Conservation (phyloP, 2,113 vertebrate genomes). For the Alouatta palliata region DNA sequence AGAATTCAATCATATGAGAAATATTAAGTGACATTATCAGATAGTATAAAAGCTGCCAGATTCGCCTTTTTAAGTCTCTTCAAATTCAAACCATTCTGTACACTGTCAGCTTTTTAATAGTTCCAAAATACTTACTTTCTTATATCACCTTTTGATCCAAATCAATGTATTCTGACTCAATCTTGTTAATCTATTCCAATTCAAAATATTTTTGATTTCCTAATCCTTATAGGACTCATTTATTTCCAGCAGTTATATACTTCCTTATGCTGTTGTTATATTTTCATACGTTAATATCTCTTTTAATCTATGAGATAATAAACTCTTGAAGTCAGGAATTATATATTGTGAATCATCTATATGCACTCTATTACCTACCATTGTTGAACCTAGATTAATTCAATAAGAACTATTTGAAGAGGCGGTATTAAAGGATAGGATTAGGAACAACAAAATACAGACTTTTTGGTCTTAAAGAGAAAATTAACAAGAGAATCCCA, state of each 20-base stretch:
- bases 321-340: background rate
- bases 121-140: background rate
- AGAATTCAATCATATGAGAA: conserved; percentile 10
- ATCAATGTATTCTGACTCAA: background rate
- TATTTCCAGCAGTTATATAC: background rate
- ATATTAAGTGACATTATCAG: conserved; percentile 4
- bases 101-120: background rate
- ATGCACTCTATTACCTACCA: background rate
- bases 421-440: background rate
- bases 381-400: background rate
- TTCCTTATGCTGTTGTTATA: conserved; percentile 7
- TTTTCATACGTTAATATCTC: conserved; percentile 32
- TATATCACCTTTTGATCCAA: background rate
- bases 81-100: conserved; percentile 19
- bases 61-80: background rate
- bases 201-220: conserved; percentile 17
- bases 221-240: conserved; percentile 23
- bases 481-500: conserved; percentile 49
- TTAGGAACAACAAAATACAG: background rate
- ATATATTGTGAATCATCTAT: conserved; percentile 6
- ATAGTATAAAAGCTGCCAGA: background rate
- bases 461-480: background rate
- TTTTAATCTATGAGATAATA: conserved; percentile 22
- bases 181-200: background rate
- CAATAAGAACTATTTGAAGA: background rate